These are phyloP conservation scores for Paramisgurnus dabryanus DNA, from an alignment of 2,113 vertebrate genomes.

Conservation along the genomic window DNA sequence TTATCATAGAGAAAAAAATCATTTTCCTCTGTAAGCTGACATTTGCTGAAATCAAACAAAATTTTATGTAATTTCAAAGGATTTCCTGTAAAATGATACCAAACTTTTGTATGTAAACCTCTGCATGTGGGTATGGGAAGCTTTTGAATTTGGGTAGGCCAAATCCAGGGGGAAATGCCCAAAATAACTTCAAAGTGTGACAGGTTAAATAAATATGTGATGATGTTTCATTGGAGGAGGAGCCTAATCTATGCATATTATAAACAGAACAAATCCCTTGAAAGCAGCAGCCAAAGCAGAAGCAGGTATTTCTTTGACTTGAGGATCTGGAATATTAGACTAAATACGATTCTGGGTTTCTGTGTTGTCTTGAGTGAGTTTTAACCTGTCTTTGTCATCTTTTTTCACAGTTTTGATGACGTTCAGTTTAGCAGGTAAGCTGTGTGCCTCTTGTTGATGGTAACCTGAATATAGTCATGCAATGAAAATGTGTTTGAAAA, in stretches of 20 bases:
- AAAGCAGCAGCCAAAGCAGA: neutral
- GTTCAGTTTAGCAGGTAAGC: neutral
- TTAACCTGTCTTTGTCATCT: neutral
- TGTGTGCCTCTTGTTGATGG: neutral
- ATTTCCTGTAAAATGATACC: too few species aligned
- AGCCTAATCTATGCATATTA: neutral
- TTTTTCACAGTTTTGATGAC: neutral
- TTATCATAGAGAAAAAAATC: too few species aligned
- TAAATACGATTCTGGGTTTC: neutral
- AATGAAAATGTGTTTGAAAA: neutral
- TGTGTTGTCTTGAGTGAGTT: neutral
- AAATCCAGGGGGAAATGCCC: too few species aligned
- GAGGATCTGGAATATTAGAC: neutral
- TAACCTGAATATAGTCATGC: neutral
- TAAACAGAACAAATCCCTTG: neutral
- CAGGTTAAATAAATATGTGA: neutral
- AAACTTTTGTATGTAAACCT: too few species aligned
- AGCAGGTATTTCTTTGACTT: slow-evolving; percentile 26
- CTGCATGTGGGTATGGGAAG: too few species aligned
- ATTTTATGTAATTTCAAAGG: too few species aligned
- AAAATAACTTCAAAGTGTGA: too few species aligned
- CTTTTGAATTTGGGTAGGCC: too few species aligned
- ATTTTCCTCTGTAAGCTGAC: too few species aligned
- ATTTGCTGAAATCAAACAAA: too few species aligned
- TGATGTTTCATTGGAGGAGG: neutral